Base-by-base conservation (phyloP, 2,113 vertebrate genomes). In the Myodes glareolus region DNA sequence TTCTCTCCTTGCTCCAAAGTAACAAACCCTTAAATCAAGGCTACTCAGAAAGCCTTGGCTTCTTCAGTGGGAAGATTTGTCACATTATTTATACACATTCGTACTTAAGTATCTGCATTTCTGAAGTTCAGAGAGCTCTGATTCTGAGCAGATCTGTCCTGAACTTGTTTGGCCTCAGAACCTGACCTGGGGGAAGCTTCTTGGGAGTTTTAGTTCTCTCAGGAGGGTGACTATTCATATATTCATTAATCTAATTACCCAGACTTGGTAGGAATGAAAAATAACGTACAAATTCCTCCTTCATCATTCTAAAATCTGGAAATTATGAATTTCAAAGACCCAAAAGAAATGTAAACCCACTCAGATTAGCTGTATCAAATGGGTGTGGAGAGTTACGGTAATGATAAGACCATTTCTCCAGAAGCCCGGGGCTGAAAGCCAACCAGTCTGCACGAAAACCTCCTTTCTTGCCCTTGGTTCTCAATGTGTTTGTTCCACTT, bases 71-170 rank as follows among this genome's bases (percentile, higher is more conserved):
- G 36, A 29, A 65, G 3, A 3, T 2, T 1, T 61, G 23, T 92
- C 72, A 65, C 11, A 1, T 81, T 88, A 55, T 73, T 84, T 61
- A 58, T 31, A 65, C 3, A 77, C 23, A 36, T 61, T 68, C 4
- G 5, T 4, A 77, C 0, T 78, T 58, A 0, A 78, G 81, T 12
- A 27, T 52, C 31, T 47, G 31, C 47, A 47, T 29, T 96, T 92
- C 65, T 92, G 94, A 96, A 86, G 78, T 88, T 65, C 42, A 73
- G 88, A 81, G 94, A 73, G 42, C 52, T 85, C 33, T 77, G 65
- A 58, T 42, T 19, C n/a, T 75, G 8, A 31, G 31, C 39, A 92
- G 8, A 50, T 73, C 33, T 68, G 17, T 52, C 42, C 36, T 63
- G 81, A 94, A 80, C 6, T 86, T 65, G n/a, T 80, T 91, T 92